These are phyloP conservation scores for Lochmaea crataegi DNA, from an alignment of 2,888 invertebrate species.

Conservation along the genomic window DNA sequence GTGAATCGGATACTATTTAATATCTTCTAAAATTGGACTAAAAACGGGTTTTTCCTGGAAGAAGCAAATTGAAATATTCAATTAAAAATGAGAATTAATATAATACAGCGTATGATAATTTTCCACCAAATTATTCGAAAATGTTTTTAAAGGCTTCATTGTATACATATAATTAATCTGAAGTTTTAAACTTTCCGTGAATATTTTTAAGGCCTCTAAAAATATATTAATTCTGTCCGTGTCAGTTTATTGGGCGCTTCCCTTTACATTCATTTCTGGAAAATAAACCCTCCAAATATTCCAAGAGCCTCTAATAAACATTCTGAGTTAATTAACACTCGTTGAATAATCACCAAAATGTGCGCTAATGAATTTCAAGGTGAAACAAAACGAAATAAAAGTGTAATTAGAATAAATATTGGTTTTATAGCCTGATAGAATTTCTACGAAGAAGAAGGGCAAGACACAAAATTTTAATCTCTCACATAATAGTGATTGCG, in stretches of 20 bases:
- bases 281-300: conserved; percentile 22
- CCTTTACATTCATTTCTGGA: neutral
- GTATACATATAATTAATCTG: neutral
- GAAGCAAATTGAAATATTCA: too few relatives aligned
- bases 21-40: too few relatives aligned
- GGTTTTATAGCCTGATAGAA: too few relatives aligned
- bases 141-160: too few relatives aligned
- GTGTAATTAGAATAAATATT: conserved; percentile 7
- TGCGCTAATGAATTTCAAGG: conserved; percentile 31
- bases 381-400: conserved; percentile 22
- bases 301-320: conserved; percentile 28
- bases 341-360: conserved; percentile 21
- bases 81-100: too few relatives aligned
- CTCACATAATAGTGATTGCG: too few relatives aligned
- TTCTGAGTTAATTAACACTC: conserved; percentile 29
- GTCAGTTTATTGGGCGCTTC: neutral
- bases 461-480: too few relatives aligned
- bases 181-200: neutral
- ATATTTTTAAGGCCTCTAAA: neutral
- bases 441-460: too few relatives aligned
- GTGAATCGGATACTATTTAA: too few relatives aligned
- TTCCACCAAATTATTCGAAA: too few relatives aligned
- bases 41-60: too few relatives aligned
- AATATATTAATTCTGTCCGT: neutral
- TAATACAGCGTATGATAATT: too few relatives aligned